Conservation (phyloP, 2,797 vertebrate species). For the Dendrocincla fuliginosa region DNA sequence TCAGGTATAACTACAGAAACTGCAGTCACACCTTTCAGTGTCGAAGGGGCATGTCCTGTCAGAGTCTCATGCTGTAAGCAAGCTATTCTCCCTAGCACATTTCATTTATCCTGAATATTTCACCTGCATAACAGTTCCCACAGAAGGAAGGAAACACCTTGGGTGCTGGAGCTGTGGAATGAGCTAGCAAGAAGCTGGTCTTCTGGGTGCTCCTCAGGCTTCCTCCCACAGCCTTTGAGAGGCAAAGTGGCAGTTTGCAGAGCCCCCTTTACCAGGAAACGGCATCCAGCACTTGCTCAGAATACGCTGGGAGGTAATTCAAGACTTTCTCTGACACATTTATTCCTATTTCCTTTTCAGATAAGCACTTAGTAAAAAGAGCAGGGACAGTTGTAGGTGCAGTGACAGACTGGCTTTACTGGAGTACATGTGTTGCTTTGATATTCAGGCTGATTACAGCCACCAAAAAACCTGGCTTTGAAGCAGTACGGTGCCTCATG, state of each 20-base stretch:
- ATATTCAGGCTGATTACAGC: not conserved
- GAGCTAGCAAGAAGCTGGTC: not conserved
- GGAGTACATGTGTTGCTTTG: not conserved
- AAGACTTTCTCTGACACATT: not conserved
- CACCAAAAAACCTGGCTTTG: not conserved
- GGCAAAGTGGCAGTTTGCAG: not conserved
- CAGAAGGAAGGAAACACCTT: not conserved
- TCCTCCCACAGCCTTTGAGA: not conserved
- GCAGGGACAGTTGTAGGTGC: accelerated
- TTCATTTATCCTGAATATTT: not conserved
- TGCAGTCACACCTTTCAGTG: not conserved
- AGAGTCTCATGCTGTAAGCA: not conserved
- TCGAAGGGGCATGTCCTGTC: not conserved
- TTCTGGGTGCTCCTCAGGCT: not conserved
- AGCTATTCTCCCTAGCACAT: not conserved
- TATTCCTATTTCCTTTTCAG: not conserved
- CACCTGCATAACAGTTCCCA: not conserved
- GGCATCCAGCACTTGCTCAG: not conserved
- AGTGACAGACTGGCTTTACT: not conserved
- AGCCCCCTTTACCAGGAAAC: not conserved
- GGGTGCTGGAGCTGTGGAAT: not conserved
- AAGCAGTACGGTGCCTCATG: not conserved
- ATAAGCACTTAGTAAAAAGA: not conserved
- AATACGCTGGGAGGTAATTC: not conserved
- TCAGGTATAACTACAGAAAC: not conserved